Percentiles rank a stretch among this genome's conserved stretches.
phyloP scores from a whole-genome alignment of 1,140 invertebrate genomes.

The Prorops nasuta region DNA sequence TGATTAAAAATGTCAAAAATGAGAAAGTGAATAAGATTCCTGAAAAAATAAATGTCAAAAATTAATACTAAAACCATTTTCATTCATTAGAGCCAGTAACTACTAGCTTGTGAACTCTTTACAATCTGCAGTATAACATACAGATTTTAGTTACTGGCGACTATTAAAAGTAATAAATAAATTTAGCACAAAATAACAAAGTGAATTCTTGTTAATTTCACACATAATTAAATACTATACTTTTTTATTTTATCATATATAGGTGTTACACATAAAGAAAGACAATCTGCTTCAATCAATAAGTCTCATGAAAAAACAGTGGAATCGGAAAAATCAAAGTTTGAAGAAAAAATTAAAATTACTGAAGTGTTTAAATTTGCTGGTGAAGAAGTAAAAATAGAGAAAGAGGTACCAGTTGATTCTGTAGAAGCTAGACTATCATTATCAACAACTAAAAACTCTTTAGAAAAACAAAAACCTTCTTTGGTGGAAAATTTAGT shows the following conservation, averaged over 20 bases:
- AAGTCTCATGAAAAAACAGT: constrained; percentile 20
- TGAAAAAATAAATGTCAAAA: too few relatives aligned
- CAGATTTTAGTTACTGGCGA: too few relatives aligned
- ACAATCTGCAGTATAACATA: too few relatives aligned
- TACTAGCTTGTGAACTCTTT: too few relatives aligned
- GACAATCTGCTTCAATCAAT: constrained; percentile 21
- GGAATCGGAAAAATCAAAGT: constrained; percentile 26
- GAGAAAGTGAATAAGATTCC: too few relatives aligned
- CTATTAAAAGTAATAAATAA: too few relatives aligned
- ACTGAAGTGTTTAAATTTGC: constrained; percentile 63
- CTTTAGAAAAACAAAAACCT: constrained; percentile 25
- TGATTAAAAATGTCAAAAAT: too few relatives aligned
- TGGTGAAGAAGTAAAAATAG: constrained; percentile 62
- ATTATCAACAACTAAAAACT: constrained; percentile 25
- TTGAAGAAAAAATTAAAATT: constrained; percentile 50
- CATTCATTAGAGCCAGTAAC: too few relatives aligned
- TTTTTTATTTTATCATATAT: constrained; percentile 21
- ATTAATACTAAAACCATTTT: too few relatives aligned
- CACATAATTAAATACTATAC: not conserved
- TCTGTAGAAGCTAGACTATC: constrained; percentile 59
- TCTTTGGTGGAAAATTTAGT: constrained; percentile 26
- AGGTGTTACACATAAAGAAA: constrained; percentile 30
- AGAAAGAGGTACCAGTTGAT: constrained; percentile 62
- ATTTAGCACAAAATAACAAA: not conserved
- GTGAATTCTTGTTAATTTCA: constrained; percentile 4